Conservation (phyloP, 1,140 invertebrate species). For the Lucilia cuprina region DNA sequence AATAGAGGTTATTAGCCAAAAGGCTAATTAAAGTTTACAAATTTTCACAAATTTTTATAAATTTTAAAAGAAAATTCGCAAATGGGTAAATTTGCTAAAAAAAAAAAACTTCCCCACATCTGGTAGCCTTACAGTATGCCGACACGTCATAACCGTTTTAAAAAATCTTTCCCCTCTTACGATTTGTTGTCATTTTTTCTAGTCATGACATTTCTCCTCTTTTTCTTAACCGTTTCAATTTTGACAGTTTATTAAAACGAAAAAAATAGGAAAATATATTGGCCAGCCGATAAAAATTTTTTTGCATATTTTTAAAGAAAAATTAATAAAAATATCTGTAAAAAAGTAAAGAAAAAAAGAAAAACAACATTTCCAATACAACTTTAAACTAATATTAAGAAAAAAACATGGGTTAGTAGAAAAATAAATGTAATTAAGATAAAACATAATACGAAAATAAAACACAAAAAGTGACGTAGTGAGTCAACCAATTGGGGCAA, state of each 20-base stretch:
- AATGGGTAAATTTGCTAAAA: no score
- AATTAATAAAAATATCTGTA: background rate
- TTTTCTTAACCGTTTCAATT: background rate
- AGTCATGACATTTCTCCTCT: background rate
- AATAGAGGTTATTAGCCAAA: no score
- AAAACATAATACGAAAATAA: background rate
- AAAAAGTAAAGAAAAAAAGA: background rate
- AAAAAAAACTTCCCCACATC: no score
- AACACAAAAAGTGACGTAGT: constrained; percentile 23
- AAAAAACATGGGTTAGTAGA: constrained; percentile 24
- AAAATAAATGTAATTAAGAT: background rate
- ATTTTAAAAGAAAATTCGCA: no score
- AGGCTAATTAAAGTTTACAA: no score
- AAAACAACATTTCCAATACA: background rate
- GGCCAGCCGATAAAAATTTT: background rate
- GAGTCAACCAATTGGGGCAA: background rate
- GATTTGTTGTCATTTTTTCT: background rate
- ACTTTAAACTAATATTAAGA: background rate
- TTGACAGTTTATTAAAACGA: constrained; percentile 25
- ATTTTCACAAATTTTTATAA: no score
- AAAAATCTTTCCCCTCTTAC: background rate
- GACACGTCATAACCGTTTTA: background rate
- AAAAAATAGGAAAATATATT: constrained; percentile 20
- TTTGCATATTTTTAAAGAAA: constrained; percentile 31
- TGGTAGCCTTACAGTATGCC: background rate